These are phyloP conservation scores for Lasioglossum malachurum DNA, from an alignment of 2,888 invertebrate species.

Conservation along the genomic window DNA sequence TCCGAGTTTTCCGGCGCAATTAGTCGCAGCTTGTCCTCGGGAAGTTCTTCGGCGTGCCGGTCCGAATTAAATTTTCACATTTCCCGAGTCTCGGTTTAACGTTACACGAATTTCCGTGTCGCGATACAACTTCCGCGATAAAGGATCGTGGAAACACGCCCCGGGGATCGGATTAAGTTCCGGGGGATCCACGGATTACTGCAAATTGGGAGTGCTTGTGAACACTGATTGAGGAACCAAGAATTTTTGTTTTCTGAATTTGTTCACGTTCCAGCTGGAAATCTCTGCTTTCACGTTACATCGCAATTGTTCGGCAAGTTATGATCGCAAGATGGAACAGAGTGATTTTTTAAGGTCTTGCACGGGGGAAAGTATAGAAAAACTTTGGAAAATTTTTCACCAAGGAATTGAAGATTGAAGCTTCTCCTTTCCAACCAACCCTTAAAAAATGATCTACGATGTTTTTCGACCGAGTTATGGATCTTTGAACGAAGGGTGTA, in stretches of 20 bases:
- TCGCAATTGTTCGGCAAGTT: too few relatives aligned
- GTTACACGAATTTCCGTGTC: conserved; percentile 26
- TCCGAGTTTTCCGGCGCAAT: conserved; percentile 29
- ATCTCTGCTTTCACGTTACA: too few relatives aligned
- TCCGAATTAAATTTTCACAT: conserved; percentile 28
- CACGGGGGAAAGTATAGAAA: too few relatives aligned
- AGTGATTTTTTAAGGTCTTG: too few relatives aligned
- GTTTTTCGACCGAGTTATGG: too few relatives aligned
- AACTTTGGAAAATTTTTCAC: too few relatives aligned
- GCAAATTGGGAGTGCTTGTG: background rate
- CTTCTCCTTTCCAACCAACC: too few relatives aligned
- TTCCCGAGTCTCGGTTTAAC: conserved; percentile 3
- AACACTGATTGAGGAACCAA: background rate
- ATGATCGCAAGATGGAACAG: too few relatives aligned
- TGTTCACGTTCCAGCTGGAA: too few relatives aligned
- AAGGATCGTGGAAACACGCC: background rate
- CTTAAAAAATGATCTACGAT: too few relatives aligned
- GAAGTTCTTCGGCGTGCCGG: conserved; percentile 2
- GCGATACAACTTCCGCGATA: background rate
- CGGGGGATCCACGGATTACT: background rate
- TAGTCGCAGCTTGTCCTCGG: conserved; percentile 28
- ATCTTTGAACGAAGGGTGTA: too few relatives aligned
- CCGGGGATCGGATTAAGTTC: background rate
- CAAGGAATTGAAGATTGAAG: too few relatives aligned
- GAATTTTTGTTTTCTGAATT: background rate